A percentile compares a stretch with the other conserved stretches of the same genome.
These are phyloP conservation scores for Cheilosia scutellata DNA, from an alignment of 2,888 invertebrate genomes.

Conservation along the genomic window DNA sequence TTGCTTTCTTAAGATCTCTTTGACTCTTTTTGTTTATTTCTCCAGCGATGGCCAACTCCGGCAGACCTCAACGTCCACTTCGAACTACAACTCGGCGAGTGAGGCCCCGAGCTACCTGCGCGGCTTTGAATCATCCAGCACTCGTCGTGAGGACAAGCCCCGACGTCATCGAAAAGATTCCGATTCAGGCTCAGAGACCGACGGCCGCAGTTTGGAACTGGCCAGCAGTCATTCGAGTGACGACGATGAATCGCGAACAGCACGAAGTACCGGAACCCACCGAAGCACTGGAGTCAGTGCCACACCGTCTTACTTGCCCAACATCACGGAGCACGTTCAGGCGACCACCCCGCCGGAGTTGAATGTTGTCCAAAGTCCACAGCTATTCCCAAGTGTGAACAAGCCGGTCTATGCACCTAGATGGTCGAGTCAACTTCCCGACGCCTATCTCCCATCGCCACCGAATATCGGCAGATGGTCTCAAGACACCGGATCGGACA, in stretches of 20 bases:
- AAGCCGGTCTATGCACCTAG: constrained; percentile 88
- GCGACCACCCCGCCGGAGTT: constrained; percentile 87
- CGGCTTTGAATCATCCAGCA: constrained; percentile 84
- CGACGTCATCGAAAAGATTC: constrained; percentile 86
- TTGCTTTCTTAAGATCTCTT: background rate
- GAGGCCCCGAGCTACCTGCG: constrained; percentile 90
- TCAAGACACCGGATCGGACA: constrained; percentile 91
- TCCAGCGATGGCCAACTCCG: constrained; percentile 91
- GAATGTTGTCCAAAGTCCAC: constrained; percentile 88
- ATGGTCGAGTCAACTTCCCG: constrained; percentile 89
- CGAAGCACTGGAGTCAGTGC: constrained; percentile 84
- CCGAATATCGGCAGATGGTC: constrained; percentile 89
- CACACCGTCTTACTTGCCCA: constrained; percentile 86
- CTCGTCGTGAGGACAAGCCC: constrained; percentile 81
- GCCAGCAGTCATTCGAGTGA: constrained; percentile 98
- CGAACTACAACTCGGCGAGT: constrained; percentile 93
- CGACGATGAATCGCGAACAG: constrained; percentile 88
- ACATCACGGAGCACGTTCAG: constrained; percentile 86
- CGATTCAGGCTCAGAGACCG: constrained; percentile 93
- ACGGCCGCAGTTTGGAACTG: constrained; percentile 92
- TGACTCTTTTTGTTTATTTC: constrained; percentile 23
- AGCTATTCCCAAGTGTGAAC: constrained; percentile 88
- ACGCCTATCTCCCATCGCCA: constrained; percentile 86
- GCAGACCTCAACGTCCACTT: constrained; percentile 93
- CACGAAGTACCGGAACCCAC: constrained; percentile 83